Evolutionary conservation across 1,140 invertebrate genomes (phyloP), one percentile per base, ranked within the genome.

Genomic region (Micrasema longulum): DNA sequence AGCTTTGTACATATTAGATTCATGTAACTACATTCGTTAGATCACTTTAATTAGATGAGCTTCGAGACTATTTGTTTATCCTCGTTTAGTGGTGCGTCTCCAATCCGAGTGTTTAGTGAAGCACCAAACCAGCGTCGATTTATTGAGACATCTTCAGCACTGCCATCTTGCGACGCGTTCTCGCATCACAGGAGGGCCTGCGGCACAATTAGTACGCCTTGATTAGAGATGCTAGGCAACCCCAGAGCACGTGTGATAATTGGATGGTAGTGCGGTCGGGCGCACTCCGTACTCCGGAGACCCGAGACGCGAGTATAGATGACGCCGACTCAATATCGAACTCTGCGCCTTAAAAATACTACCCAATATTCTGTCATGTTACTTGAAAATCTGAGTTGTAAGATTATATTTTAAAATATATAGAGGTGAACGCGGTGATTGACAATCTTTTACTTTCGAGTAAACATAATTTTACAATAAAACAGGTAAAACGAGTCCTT

Each of bases 121-220:
- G 67, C n/a, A 16, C 20, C 67, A 23, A 47, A 69, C 67, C 67
- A 31, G 36, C n/a, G n/a, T 31, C 38, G 57, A 18, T 63, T 70
- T 47, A 62, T 62, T 70, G n/a, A 12, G 14, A 60, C 31, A 45
- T 38, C 43, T 12, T n/a, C 41, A 31, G 52, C 43, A 45, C 64
- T 60, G 70, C 60, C 64, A 72, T 72, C 71, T 65, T 68, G 35
- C 35, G 55, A 72, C 53, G 68, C 47, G 50, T 64, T 71, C 35
- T 26, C 69, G 26, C 41, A 26, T 14, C 63, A 43, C 12, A 1
- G 63, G 36, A 47, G 16, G 2, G 69, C 52, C 69, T 36, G 18
- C 23, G 43, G 63, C 63, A 12, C 62, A 69, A 65, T 69, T 63
- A 60, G 20, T 31, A 26, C 73, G 68, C 73, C 73, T 68, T 36